These are phyloP conservation scores for Catocala fraxini DNA, from an alignment of 2,888 invertebrate species.

Conservation along the genomic window DNA sequence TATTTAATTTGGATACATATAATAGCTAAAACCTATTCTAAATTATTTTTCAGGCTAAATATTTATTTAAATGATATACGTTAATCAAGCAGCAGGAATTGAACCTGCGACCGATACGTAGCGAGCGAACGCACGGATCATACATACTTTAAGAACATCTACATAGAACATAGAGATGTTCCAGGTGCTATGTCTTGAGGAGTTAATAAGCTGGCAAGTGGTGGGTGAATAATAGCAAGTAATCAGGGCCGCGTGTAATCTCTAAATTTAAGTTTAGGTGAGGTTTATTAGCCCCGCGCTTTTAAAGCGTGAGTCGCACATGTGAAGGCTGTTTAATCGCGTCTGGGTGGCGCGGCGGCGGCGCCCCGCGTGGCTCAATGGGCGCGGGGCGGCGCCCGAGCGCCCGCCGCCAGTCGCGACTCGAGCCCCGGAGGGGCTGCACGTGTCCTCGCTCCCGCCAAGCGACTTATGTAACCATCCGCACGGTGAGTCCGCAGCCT, in stretches of 20 bases:
- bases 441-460: conserved; percentile 79
- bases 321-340: conserved; percentile 81
- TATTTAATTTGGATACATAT: too few species aligned
- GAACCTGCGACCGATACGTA: too few species aligned
- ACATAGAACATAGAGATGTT: too few species aligned
- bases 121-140: too few species aligned
- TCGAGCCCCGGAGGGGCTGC: conserved; percentile 81
- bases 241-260: conserved; percentile 59
- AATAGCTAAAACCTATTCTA: too few species aligned
- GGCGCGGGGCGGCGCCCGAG: conserved; percentile 82
- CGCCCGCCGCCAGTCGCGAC: conserved; percentile 78
- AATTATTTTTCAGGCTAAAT: too few species aligned
- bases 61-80: too few species aligned
- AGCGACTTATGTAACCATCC: conserved; percentile 86
- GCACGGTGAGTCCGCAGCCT: conserved; percentile 85
- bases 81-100: too few species aligned
- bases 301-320: conserved; percentile 66
- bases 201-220: conserved; percentile 34
- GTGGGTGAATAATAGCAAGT: conserved; percentile 45
- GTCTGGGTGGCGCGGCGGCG: conserved; percentile 75
- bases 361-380: conserved; percentile 71
- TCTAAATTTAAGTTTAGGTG: conserved; percentile 67
- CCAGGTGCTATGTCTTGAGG: neutral
- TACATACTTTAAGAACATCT: too few species aligned
- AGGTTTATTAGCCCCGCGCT: conserved; percentile 77